Percentiles rank a stretch among this genome's conserved stretches.
Evolutionary conservation across 2,888 invertebrate species (phyloP).

Genomic region (Unio delphinus): DNA sequence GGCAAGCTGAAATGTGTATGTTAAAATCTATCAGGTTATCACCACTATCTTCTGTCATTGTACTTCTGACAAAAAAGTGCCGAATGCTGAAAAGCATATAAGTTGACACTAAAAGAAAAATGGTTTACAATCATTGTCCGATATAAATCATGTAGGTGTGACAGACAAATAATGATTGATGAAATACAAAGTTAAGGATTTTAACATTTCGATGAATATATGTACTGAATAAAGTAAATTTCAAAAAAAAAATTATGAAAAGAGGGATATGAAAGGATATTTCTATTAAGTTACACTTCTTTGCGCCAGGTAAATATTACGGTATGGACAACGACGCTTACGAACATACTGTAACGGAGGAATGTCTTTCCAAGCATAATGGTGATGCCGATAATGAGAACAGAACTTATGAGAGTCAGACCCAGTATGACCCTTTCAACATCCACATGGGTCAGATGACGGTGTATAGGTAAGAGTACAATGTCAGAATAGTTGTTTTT

Average conservation of each 20-base stretch:
- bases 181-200: neutral
- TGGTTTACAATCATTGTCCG: too few relatives aligned
- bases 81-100: too few relatives aligned
- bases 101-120: too few relatives aligned
- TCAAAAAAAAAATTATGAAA: neutral
- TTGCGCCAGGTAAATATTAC: constrained; percentile 67
- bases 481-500: neutral
- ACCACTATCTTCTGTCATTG: too few relatives aligned
- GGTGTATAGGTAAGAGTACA: constrained; percentile 73
- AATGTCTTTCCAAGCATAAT: constrained; percentile 66
- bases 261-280: too few relatives aligned
- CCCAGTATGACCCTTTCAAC: constrained; percentile 70
- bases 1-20: too few relatives aligned
- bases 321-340: constrained; percentile 73
- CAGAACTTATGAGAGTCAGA: constrained; percentile 59
- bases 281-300: too few relatives aligned
- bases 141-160: too few relatives aligned
- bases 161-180: too few relatives aligned
- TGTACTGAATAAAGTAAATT: neutral
- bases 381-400: constrained; percentile 47
- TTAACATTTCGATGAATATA: neutral
- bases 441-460: constrained; percentile 80
- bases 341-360: constrained; percentile 70
- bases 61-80: too few relatives aligned
- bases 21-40: too few relatives aligned